Evolutionary conservation across 2,797 vertebrate genomes (phyloP).

Genomic region (Babyrousa celebensis): DNA sequence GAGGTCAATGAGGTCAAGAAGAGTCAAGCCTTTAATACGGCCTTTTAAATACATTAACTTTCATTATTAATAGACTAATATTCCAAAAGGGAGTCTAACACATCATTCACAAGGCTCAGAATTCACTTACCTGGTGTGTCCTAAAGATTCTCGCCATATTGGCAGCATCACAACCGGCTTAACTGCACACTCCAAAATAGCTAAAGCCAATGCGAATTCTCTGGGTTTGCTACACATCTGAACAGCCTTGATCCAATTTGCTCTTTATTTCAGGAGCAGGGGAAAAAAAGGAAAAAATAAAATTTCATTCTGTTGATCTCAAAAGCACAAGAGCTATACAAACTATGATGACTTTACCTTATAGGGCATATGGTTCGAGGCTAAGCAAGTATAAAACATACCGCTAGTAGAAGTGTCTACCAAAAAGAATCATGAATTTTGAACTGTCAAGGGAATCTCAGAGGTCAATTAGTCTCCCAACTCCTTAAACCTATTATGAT

Average conservation of each 20-base stretch:
- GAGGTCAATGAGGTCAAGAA: slow-evolving; percentile 4
- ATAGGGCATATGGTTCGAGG: not conserved
- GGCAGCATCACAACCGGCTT: slow-evolving; percentile 99
- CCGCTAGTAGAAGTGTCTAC: not conserved
- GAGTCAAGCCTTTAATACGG: not conserved
- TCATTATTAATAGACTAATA: not conserved
- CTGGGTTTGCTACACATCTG: slow-evolving; percentile 99
- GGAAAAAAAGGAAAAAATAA: slow-evolving; percentile 49
- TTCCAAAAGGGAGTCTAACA: slow-evolving; percentile 4
- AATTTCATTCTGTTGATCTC: slow-evolving; percentile 24
- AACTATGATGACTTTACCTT: not conserved
- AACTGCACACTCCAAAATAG: slow-evolving; percentile 99
- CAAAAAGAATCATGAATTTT: slow-evolving; percentile 13
- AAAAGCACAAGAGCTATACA: not conserved
- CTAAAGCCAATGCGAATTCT: slow-evolving; percentile 98
- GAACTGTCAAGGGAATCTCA: not conserved
- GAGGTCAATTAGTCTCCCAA: not conserved
- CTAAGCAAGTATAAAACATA: not conserved
- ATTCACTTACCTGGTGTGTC: slow-evolving; percentile 96
- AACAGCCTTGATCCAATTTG: slow-evolving; percentile 99
- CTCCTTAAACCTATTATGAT: not conserved
- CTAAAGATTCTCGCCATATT: slow-evolving; percentile 98
- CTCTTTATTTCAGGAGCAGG: slow-evolving; percentile 90
- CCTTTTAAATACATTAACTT: slow-evolving; percentile 25
- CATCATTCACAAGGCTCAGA: not conserved